Base-by-base conservation (phyloP, 2,888 invertebrate species). In the Rhamphomyia laevipes region DNA sequence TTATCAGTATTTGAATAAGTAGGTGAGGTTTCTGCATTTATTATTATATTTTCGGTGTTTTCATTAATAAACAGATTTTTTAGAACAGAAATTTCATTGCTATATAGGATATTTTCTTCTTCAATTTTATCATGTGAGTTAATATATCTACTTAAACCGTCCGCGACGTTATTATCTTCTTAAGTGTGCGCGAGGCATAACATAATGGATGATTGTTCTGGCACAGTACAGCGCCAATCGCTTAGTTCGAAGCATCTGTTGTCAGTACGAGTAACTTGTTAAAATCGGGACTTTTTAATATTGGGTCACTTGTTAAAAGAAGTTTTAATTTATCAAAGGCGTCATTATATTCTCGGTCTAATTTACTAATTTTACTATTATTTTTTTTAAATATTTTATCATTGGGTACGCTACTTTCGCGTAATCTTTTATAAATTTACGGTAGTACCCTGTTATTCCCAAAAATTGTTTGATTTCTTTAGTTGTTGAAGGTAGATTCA, bases 281-380 rank as follows among this genome's bases (percentile, higher is more conserved):
- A 46, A 62, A 63, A 48, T 64, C 59, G 0, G 61, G 59, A 47
- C 58, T 59, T 53, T 58, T 53, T 35, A 63, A 35, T 23, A 59
- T 50, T 45, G 52, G 46, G 11, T 48, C 49, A 18, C 30, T 48
- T 11, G 45, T 51, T 16, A 55, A 21, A 16, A 53, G 16, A n/a
- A 43, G 49, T 51, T 52, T 53, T 43, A 55, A 37, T 30, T 23
- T 55, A 27, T 46, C 30, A 12, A 49, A 50, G 5, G 51, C 43
- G 44, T 46, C 43, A n/a, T 27, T 30, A 18, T 52, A 56, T 35
- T 45, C 45, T 37, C 2, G 43, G 5, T 52, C 47, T 10, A 21
- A 23, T 23, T 30, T 10, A 41, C 51, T 50, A 13, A 51, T 17
- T 43, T 37, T 51, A 41, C 52, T 33, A 33, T 41, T 50, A 7